A percentile compares a stretch with the other conserved stretches of the same genome.
These are phyloP conservation scores for Pseudococcus jackbeardsleyi DNA, from an alignment of 2,888 invertebrate species.

Conservation along the genomic window DNA sequence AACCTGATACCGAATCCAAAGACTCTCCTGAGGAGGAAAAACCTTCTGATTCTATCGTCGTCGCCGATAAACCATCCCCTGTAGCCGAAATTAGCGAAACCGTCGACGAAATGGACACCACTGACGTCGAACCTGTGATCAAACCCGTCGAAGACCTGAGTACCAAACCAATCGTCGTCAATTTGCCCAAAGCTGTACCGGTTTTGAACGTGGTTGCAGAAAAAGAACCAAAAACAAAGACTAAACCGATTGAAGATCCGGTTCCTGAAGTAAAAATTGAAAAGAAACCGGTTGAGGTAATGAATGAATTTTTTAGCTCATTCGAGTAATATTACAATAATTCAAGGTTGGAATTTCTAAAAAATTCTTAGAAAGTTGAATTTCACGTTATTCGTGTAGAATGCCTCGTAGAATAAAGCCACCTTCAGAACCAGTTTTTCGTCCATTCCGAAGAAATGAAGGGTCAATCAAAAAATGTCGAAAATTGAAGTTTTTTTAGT, in stretches of 20 bases:
- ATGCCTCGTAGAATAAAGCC: too few relatives aligned
- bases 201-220: slow-evolving; percentile 39
- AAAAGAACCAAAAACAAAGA: not conserved
- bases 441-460: too few relatives aligned
- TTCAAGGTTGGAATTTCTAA: too few relatives aligned
- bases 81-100: not conserved
- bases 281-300: slow-evolving; percentile 7
- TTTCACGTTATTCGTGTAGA: too few relatives aligned
- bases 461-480: too few relatives aligned
- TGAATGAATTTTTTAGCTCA: too few relatives aligned
- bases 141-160: not conserved
- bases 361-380: too few relatives aligned
- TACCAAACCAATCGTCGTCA: not conserved
- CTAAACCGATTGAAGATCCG: not conserved
- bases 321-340: too few relatives aligned
- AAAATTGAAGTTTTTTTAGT: too few relatives aligned
- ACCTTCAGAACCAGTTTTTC: too few relatives aligned
- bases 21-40: not conserved
- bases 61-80: not conserved
- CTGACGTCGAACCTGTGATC: slow-evolving; percentile 15
- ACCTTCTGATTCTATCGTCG: not conserved
- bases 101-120: not conserved
- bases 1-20: not conserved
- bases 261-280: slow-evolving; percentile 55
- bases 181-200: not conserved